A percentile compares a stretch with the other conserved stretches of the same genome.
Conservation (phyloP, 2,797 vertebrate genomes). For the Champsocephalus esox region DNA sequence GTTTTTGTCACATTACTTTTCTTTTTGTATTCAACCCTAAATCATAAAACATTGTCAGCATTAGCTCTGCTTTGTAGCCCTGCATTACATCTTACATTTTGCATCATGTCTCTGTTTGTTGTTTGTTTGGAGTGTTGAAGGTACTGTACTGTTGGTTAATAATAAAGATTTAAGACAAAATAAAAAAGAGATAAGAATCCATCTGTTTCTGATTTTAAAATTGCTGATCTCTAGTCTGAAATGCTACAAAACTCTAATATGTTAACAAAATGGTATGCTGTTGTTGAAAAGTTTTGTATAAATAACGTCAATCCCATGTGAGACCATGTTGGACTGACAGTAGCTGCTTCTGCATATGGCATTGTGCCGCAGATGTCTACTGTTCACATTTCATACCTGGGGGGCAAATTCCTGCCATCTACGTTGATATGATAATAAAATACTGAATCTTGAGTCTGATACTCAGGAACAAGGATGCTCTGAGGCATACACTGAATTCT, state of each 20-base stretch:
- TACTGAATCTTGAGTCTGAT: conserved; percentile 39
- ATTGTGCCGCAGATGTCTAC: conserved; percentile 17
- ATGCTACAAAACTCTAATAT: no score
- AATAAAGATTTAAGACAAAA: no score
- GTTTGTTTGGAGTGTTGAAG: background rate
- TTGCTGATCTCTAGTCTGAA: no score
- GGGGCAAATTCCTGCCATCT: conserved; percentile 36
- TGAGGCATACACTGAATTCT: conserved; percentile 35
- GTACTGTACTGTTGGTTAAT: no score
- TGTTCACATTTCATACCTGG: conserved; percentile 36
- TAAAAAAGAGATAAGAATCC: no score
- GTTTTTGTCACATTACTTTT: conserved; percentile 2
- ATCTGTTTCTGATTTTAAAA: no score
- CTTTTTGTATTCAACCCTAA: background rate
- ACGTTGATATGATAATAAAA: conserved; percentile 48
- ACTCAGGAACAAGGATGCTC: conserved; percentile 35
- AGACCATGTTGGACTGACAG: conserved; percentile 10
- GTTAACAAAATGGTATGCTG: no score
- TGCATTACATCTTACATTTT: background rate
- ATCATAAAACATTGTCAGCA: background rate
- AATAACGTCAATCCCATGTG: conserved; percentile 2
- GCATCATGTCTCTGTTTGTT: background rate
- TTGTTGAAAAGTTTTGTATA: background rate
- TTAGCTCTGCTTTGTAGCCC: background rate
- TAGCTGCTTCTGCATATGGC: conserved; percentile 5